Evolutionary conservation across 2,113 vertebrate species (phyloP), one percentile per base, ranked within the genome.

Genomic region (Coptodon bakossiorum): DNA sequence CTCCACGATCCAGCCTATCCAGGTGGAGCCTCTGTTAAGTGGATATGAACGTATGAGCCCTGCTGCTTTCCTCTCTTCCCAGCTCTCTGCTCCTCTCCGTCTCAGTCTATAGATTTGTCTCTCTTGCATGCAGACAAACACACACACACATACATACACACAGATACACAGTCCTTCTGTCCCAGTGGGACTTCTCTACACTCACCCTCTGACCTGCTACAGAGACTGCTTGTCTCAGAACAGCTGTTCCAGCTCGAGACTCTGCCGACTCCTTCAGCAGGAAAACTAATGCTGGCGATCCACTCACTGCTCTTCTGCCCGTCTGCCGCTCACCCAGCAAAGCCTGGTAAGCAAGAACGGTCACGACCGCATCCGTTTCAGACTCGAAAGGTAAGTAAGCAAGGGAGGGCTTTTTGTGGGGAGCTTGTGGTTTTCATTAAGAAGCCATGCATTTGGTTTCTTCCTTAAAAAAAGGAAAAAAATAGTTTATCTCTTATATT

Each of bases 181-280:
- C 89, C 85, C 89, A n/a, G n/a, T 56, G 76, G 88, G 83, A 80
- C 66, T 53, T 84, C 76, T 88, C 80, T 57, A 81, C 86, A 91
- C 79, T 59, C 90, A 86, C 52, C 82, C 66, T 89, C 84, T 90
- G 88, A 91, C 90, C 88, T 80, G 34, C 82, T 79, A 87, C 71
- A 82, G 88, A 78, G 90, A 24, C 48, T 48, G 56, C 11, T 76
- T 86, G 86, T 91, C 90, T 91, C 82, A 1, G 81, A 93, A 83
- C 91, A 95, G 93, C 91, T 94, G 90, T 43, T 95, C 68, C 52
- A 87, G 53, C 84, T 91, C 78, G 22, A 91, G 50, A 82, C 82
- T 82, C 86, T 19, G 61, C 71, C 43, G 84, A 85, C 81, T 88
- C 76, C 89, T 82, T 85, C 81, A 89, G 73, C 43, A 93, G 59